Evolutionary conservation across 2,888 invertebrate species (phyloP).

Genomic region (Leptinotarsa haldemani): DNA sequence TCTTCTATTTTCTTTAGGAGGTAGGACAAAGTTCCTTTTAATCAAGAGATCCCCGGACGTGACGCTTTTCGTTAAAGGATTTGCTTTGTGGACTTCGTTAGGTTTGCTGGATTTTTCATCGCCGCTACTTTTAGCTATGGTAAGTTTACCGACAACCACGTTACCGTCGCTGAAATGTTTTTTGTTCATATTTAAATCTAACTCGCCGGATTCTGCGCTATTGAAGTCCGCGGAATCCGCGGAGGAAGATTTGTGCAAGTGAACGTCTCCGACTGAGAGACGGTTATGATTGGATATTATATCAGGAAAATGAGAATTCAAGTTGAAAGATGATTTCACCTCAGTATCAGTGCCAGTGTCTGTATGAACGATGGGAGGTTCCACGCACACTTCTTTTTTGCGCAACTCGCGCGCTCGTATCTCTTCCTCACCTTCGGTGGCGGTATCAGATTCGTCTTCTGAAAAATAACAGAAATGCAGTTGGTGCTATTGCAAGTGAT

Average conservation of each 20-base stretch:
- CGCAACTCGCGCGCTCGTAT: slow-evolving; percentile 75
- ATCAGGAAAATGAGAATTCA: slow-evolving; percentile 43
- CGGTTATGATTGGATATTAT: slow-evolving; percentile 41
- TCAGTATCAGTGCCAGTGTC: slow-evolving; percentile 78
- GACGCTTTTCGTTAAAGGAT: slow-evolving; percentile 52
- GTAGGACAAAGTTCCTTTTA: slow-evolving; percentile 59
- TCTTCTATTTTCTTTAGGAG: slow-evolving; percentile 57
- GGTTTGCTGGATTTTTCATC: slow-evolving; percentile 27
- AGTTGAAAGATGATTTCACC: slow-evolving; percentile 66
- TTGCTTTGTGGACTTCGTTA: slow-evolving; percentile 31
- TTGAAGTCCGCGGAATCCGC: slow-evolving; percentile 60
- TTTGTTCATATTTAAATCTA: slow-evolving; percentile 57
- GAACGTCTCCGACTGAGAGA: slow-evolving; percentile 38
- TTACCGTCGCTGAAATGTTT: slow-evolving; percentile 36
- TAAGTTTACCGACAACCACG: slow-evolving; percentile 51
- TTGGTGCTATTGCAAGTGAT: neutral
- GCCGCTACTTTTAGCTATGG: slow-evolving; percentile 37
- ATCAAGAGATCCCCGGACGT: slow-evolving; percentile 48
- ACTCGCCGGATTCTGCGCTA: slow-evolving; percentile 61
- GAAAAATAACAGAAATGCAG: slow-evolving; percentile 49
- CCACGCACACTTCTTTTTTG: slow-evolving; percentile 76
- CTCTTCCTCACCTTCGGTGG: slow-evolving; percentile 79
- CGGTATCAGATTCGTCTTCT: slow-evolving; percentile 77
- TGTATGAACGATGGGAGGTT: slow-evolving; percentile 73
- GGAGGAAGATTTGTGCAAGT: slow-evolving; percentile 57